Conservation (phyloP, 2,797 vertebrate species). For the Antrozous pallidus region DNA sequence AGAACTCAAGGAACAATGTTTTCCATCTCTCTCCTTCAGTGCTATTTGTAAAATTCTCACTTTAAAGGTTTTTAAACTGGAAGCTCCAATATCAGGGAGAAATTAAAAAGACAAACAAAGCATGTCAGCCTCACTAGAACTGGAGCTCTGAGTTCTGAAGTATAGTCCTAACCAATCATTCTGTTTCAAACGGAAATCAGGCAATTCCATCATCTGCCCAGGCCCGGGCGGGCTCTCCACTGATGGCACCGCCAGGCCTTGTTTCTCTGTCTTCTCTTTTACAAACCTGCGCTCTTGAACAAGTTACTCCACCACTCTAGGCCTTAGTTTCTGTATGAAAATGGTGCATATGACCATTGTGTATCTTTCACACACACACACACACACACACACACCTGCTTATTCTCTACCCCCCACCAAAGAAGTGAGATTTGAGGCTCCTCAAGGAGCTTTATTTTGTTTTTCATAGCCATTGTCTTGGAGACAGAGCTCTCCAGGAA, state of each 20-base stretch:
- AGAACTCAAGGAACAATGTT: background rate
- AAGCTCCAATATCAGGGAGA: background rate
- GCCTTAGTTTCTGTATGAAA: background rate
- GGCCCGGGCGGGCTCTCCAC: fast-evolving
- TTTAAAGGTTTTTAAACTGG: background rate
- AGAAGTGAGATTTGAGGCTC: too few relatives aligned
- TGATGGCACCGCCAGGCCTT: fast-evolving
- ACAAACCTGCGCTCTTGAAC: background rate
- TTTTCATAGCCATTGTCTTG: background rate
- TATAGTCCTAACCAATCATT: background rate
- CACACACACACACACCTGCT: too few relatives aligned
- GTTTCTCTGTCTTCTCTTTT: background rate
- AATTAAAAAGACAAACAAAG: background rate
- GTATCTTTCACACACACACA: background rate
- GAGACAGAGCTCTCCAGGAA: background rate
- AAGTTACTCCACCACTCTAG: background rate
- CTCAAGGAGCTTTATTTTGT: too few relatives aligned
- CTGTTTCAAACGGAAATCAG: background rate
- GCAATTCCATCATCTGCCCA: background rate
- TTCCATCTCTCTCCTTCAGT: background rate
- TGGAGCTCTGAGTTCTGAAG: background rate
- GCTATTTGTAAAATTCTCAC: background rate
- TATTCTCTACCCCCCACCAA: too few relatives aligned
- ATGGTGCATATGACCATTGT: background rate
- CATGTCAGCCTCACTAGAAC: background rate